Evolutionary conservation across 2,888 invertebrate genomes (phyloP), one percentile per base, ranked within the genome.

Genomic region (Spilosoma lubricipeda): DNA sequence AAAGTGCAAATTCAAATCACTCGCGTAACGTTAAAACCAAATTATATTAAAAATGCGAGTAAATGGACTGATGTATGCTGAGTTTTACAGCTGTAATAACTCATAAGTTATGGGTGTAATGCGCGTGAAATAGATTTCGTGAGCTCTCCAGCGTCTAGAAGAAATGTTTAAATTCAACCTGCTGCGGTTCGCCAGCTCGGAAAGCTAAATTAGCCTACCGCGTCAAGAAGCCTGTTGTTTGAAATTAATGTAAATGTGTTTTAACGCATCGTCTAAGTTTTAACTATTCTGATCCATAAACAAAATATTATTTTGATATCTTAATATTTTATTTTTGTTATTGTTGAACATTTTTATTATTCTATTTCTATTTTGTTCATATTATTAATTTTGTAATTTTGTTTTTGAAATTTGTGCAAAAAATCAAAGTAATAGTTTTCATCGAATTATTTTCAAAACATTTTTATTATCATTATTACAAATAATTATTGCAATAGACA

Each of bases 51-150:
- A 90, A 92, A 92, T 87, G 84, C 78, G 86, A 85, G 89, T 88
- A 93, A 94, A 94, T 93, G 91, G 89, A 90, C 87, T 92, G 92
- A 93, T 89, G 90, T 92, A 88, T 91, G 91, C 92, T 93, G 93
- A 93, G 91, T 90, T 94, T 93, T 92, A 94, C 93, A 91, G 93
- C 92, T 80, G 91, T 88, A 91, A 94, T 94, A 93, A 94, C 88
- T 94, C 93, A 93, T 93, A 93, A 93, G 91, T 92, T 91, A 88
- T 87, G 85, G 75, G 85, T 84, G 92, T 93, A 94, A 94, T 93
- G 91, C 89, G 94, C 94, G 93, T 94, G 92, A 94, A 94, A 94
- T 94, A 94, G 93, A 93, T 92, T 92, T 90, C 78, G 88, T 86
- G 87, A 81, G 89, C 91, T 91, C 91, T 90, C 90, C 87, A 88